These are phyloP conservation scores for Tursiops truncatus DNA, from an alignment of 2,113 vertebrate species.

Conservation along the genomic window DNA sequence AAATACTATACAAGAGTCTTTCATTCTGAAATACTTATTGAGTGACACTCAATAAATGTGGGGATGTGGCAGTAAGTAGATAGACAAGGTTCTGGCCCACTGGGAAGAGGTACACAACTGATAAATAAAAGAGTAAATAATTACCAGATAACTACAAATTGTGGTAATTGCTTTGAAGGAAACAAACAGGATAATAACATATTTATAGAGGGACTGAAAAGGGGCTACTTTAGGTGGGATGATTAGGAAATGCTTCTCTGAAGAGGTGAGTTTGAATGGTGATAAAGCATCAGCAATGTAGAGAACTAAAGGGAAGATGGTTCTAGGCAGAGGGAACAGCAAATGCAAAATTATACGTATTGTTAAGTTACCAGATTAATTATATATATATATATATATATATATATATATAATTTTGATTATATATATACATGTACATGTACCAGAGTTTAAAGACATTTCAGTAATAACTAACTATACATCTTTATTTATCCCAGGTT, in stretches of 20 bases:
- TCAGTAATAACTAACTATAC: neutral
- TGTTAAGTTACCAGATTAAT: neutral
- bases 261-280: neutral
- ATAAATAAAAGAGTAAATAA: neutral
- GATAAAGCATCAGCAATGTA: neutral
- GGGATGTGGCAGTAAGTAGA: neutral
- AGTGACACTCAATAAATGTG: neutral
- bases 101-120: neutral
- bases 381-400: too few species aligned
- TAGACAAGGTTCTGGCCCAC: neutral
- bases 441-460: neutral
- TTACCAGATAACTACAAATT: neutral
- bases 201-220: neutral
- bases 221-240: neutral
- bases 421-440: neutral
- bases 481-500: neutral
- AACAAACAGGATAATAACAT: neutral
- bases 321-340: neutral
- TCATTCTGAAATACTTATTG: neutral
- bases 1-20: neutral
- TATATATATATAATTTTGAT: neutral
- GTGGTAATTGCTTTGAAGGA: neutral
- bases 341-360: neutral
- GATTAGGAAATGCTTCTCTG: neutral
- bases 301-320: neutral